Evolutionary conservation across 2,888 invertebrate species (phyloP), one percentile per base, ranked within the genome.

Genomic region (Drosophila limbata): DNA sequence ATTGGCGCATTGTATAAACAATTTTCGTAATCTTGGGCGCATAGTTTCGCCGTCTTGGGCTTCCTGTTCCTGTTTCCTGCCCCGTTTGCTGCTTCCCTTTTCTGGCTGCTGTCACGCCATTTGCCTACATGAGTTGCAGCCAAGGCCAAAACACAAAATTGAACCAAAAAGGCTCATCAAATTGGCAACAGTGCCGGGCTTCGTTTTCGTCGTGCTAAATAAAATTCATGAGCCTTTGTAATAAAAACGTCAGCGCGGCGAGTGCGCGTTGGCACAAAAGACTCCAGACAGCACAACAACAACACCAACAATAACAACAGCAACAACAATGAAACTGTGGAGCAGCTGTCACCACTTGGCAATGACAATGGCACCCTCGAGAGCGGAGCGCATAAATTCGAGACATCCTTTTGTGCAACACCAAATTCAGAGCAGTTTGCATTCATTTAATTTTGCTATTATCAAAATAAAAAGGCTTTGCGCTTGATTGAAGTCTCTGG

Each of bases 401-500:
- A 68, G 79, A 56, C 86, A 79, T 76, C 86, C 68, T 86, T 86
- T 85, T 83, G 84, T 86, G 71, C 79, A 61, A 59, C 63, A n/a
- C 45, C 59, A 73, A 65, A 65, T 71, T 73, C 79, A 68, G 57
- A 82, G 68, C 81, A 69, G 83, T 85, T 86, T 86, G 82, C 84
- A 86, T 81, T 87, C 76, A 84, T 87, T 84, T 84, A 80, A 84
- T 87, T 84, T 87, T 31, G 78, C 87, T 82, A 84, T 87, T 83
- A 83, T 74, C 80, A 83, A 83, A 79, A 81, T 69, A 84, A 86
- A 84, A 87, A 76, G 82, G 85, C 84, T 78, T 87, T 84, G 82
- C 68, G 82, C 87, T 80, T 84, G 84, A 87, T 84, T 87, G 84
- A 78, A 84, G 84, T 57, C 61, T 51, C 53, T 67, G 52, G 39